Conservation (phyloP, 2,797 vertebrate genomes). For the Cynopterus sphinx region DNA sequence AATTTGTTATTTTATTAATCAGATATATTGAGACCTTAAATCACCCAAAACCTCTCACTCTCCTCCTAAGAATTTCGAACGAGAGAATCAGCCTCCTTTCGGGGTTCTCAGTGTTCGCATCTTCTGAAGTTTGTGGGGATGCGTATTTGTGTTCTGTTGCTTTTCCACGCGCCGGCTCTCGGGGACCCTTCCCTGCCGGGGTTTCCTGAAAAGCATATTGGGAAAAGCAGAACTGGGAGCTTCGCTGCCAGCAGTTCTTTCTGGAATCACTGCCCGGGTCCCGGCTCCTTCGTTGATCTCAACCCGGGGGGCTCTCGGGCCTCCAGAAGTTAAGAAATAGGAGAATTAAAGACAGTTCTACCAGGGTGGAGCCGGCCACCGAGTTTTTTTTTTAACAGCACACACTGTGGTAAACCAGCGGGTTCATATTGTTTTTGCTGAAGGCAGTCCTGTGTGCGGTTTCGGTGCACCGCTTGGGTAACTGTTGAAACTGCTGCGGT, state of each 20-base stretch:
- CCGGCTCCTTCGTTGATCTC: neutral
- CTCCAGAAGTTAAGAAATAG: constrained; percentile 42
- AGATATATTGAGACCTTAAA: neutral
- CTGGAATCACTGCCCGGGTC: neutral
- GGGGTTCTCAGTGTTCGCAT: neutral
- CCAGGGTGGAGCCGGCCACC: constrained; percentile 80
- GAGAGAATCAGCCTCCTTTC: neutral
- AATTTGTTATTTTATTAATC: neutral
- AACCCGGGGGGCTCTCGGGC: neutral
- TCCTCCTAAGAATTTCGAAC: neutral
- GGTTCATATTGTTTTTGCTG: constrained; percentile 83
- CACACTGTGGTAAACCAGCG: constrained; percentile 82
- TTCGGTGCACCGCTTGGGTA: constrained; percentile 86
- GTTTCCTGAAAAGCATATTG: constrained; percentile 25
- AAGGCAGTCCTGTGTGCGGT: constrained; percentile 85
- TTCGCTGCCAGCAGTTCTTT: neutral
- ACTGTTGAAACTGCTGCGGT: constrained; percentile 91
- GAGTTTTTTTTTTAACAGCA: constrained; percentile 71
- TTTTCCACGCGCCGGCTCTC: neutral
- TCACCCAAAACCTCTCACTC: neutral
- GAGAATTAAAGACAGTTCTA: constrained; percentile 74
- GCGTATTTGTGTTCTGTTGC: neutral
- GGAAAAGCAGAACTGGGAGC: neutral
- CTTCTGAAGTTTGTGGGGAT: neutral
- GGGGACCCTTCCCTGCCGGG: neutral